Conservation (phyloP, 2,888 invertebrate genomes). For the Parnassius glacialis region DNA sequence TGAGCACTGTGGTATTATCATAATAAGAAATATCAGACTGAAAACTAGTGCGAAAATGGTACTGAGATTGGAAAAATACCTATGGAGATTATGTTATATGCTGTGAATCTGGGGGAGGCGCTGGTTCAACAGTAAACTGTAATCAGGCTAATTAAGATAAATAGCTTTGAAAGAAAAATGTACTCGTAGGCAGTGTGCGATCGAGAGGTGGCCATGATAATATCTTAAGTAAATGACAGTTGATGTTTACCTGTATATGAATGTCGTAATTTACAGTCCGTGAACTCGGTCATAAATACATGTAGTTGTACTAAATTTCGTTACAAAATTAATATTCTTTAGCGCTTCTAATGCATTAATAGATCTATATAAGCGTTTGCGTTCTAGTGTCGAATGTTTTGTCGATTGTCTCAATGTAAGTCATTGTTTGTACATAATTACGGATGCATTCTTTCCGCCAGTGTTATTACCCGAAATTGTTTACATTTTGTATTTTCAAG, state of each 20-base stretch:
- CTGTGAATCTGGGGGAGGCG: no score
- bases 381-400: conserved; percentile 41
- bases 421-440: conserved; percentile 9
- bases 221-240: conserved; percentile 9
- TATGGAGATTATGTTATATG: no score
- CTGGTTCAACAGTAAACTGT: no score
- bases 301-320: conserved; percentile 50
- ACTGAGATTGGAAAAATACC: no score
- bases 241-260: conserved; percentile 12
- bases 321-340: conserved; percentile 54
- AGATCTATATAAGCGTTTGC: conserved; percentile 43
- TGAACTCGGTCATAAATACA: conserved; percentile 42
- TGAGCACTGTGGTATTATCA: no score
- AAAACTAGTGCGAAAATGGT: no score
- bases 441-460: conserved; percentile 30
- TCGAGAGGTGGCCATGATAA: conserved; percentile 7
- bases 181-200: conserved; percentile 3
- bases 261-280: conserved; percentile 22
- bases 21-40: no score
- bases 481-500: no score
- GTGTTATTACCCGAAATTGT: conserved; percentile 12
- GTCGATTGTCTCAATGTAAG: conserved; percentile 30
- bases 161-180: no score
- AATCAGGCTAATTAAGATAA: no score
- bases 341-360: conserved; percentile 63